Percentiles rank a stretch among this genome's conserved stretches.
Evolutionary conservation across 2,888 invertebrate genomes (phyloP).

Genomic region (Leptopilina drosophilae): DNA sequence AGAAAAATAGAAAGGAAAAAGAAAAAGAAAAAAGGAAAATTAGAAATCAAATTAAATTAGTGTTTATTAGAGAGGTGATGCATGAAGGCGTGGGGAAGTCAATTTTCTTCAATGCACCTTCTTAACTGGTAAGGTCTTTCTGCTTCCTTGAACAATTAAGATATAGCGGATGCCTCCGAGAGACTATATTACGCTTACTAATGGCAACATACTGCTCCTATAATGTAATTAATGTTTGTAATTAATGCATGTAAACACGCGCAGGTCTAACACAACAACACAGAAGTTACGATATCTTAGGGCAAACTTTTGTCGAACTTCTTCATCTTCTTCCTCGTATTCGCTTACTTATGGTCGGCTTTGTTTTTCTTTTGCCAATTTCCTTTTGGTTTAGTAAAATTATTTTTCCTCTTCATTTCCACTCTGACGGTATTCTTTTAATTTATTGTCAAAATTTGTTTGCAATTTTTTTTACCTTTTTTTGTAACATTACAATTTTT

Average conservation of each 20-base stretch:
- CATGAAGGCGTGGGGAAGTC: constrained; percentile 13
- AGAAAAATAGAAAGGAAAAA: too few species aligned
- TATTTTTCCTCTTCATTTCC: too few species aligned
- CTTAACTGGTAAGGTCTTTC: constrained; percentile 1
- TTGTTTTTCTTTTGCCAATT: too few species aligned
- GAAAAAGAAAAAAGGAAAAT: not conserved
- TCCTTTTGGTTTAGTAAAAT: too few species aligned
- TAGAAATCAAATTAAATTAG: not conserved
- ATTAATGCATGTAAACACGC: constrained; percentile 13
- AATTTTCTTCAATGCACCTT: constrained; percentile 7
- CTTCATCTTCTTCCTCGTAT: too few species aligned
- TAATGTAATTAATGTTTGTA: constrained; percentile 35
- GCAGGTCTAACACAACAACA: not conserved
- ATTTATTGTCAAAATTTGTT: too few species aligned
- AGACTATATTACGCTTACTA: constrained; percentile 17
- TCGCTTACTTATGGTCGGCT: too few species aligned
- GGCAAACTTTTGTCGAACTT: not conserved
- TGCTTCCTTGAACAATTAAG: constrained; percentile 21
- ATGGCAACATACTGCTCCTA: constrained; percentile 25
- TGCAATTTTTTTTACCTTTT: too few species aligned
- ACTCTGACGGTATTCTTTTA: too few species aligned
- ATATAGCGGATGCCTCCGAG: constrained; percentile 4
- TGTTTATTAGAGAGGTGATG: constrained; percentile 2
- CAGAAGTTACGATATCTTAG: not conserved
- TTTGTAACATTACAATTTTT: too few species aligned